These are phyloP conservation scores for Protaetia brevitarsis DNA, from an alignment of 1,140 invertebrate species.

Conservation along the genomic window DNA sequence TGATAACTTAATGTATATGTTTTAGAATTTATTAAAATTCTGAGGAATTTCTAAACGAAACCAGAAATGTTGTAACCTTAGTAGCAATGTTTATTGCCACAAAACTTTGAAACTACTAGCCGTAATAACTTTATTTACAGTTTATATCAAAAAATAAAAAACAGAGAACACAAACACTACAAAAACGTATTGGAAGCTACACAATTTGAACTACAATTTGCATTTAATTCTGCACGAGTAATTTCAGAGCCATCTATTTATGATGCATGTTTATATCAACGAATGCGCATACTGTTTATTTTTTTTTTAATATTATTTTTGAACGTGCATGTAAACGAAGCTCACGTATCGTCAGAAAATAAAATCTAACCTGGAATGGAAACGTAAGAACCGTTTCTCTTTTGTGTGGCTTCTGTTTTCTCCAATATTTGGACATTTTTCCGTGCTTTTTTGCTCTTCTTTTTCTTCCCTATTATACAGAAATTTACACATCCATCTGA, in stretches of 20 bases:
- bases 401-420: constrained; percentile 52
- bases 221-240: not conserved
- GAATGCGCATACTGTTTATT: not conserved
- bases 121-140: too few relatives aligned
- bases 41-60: too few relatives aligned
- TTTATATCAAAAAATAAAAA: too few relatives aligned
- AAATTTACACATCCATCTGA: not conserved
- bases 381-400: constrained; percentile 72
- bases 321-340: constrained; percentile 5
- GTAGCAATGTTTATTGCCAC: too few relatives aligned
- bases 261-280: not conserved
- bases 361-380: constrained; percentile 68
- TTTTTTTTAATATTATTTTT: not conserved
- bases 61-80: too few relatives aligned
- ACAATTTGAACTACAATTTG: constrained; percentile 2
- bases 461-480: not conserved
- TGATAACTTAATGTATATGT: too few relatives aligned
- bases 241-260: constrained; percentile 4
- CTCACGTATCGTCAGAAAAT: not conserved
- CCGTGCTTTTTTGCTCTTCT: not conserved
- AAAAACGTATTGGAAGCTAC: too few relatives aligned
- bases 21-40: too few relatives aligned
- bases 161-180: too few relatives aligned
- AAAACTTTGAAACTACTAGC: too few relatives aligned
- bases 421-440: constrained; percentile 17